Conservation (phyloP, 2,888 invertebrate species). For the Lapara coniferarum region DNA sequence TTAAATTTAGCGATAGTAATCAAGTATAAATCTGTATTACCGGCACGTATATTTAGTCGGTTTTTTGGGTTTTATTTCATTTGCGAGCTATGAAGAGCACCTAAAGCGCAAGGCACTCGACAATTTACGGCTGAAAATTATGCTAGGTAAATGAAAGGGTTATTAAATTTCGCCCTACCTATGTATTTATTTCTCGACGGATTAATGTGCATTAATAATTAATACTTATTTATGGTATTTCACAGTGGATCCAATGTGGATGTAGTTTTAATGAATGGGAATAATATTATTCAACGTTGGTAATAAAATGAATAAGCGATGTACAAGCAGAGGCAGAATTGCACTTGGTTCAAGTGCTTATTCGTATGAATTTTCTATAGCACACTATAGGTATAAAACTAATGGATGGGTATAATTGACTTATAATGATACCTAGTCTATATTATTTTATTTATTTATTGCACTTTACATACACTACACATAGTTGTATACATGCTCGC, state of each 20-base stretch:
- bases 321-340: too few relatives aligned
- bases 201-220: conserved; percentile 4
- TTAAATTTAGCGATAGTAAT: not conserved
- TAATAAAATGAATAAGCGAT: conserved; percentile 4
- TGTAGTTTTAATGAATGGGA: conserved; percentile 3
- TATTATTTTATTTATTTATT: too few relatives aligned
- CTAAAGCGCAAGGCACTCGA: conserved; percentile 23
- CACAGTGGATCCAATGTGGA: not conserved
- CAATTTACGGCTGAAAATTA: conserved; percentile 23
- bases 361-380: not conserved
- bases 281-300: conserved; percentile 1
- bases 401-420: not conserved
- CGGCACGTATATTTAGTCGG: conserved; percentile 9
- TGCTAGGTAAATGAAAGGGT: conserved; percentile 9
- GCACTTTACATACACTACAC: too few relatives aligned
- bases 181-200: not conserved
- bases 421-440: too few relatives aligned
- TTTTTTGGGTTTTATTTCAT: conserved; percentile 16
- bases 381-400: not conserved
- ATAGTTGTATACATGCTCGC: too few relatives aligned
- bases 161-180: conserved; percentile 11
- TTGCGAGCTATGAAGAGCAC: conserved; percentile 18
- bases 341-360: conserved; percentile 5
- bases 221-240: conserved; percentile 2
- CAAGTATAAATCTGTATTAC: conserved; percentile 2